Conservation (phyloP, 2,888 invertebrate genomes). For the Diplolepis rosae region DNA sequence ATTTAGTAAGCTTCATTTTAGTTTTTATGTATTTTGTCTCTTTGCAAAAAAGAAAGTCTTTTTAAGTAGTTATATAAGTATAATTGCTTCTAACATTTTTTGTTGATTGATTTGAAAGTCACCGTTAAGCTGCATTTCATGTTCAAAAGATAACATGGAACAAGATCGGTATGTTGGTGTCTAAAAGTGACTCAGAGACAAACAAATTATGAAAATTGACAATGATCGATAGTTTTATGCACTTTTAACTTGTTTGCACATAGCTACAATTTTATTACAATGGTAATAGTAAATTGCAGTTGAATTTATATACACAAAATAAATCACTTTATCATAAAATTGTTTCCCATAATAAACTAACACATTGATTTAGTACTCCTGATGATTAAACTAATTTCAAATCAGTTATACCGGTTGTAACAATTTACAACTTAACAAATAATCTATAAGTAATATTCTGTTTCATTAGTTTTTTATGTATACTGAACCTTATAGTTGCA, state of each 20-base stretch:
- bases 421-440: no score
- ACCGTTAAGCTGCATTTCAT: constrained; percentile 9
- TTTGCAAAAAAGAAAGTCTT: constrained; percentile 12
- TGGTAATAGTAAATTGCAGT: no score
- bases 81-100: constrained; percentile 6
- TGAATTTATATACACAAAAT: no score
- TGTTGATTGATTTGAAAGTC: constrained; percentile 5
- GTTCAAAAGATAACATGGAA: constrained; percentile 5
- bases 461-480: no score
- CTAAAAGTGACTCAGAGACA: neutral
- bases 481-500: no score
- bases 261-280: no score
- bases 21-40: neutral
- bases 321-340: no score
- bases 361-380: no score
- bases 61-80: neutral
- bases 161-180: neutral
- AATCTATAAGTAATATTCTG: no score
- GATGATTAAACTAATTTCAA: no score
- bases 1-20: neutral
- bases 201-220: constrained; percentile 11
- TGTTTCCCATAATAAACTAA: no score
- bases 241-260: neutral
- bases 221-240: constrained; percentile 3
- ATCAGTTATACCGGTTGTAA: no score